Evolutionary conservation across 2,113 vertebrate genomes (phyloP).

Genomic region (Bathybates hornii): DNA sequence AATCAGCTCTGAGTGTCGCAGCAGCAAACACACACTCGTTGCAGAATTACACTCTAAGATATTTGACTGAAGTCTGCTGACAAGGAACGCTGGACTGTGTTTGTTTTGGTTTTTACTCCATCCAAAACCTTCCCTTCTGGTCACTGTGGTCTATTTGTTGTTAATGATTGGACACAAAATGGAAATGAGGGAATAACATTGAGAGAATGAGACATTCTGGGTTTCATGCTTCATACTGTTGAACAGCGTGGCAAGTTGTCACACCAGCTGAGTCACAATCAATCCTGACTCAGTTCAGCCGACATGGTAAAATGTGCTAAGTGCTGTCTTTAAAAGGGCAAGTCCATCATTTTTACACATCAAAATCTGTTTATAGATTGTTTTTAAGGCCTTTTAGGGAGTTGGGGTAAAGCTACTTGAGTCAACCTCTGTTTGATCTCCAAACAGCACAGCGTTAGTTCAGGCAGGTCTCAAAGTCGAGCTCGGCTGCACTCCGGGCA

Average conservation of each 20-base stretch:
- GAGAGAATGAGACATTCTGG: not conserved
- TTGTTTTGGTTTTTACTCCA: constrained; percentile 35
- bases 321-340: not conserved
- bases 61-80: constrained; percentile 24
- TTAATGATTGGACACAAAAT: not conserved
- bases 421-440: not conserved
- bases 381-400: not conserved
- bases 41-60: not conserved
- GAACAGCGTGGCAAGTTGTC: not conserved
- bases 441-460: not conserved
- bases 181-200: not conserved
- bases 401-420: not conserved
- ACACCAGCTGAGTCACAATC: not conserved
- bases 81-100: not conserved
- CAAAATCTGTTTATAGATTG: not conserved
- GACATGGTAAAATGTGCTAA: not conserved
- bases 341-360: not conserved
- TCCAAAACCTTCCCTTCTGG: not conserved
- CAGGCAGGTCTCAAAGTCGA: not conserved
- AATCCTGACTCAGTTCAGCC: not conserved
- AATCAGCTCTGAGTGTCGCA: constrained; percentile 10
- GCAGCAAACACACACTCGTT: constrained; percentile 38
- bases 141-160: not conserved
- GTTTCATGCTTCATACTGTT: not conserved
- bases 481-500: not conserved